Conservation (phyloP, 1,140 invertebrate species). For the Sinonovacula constricta region DNA sequence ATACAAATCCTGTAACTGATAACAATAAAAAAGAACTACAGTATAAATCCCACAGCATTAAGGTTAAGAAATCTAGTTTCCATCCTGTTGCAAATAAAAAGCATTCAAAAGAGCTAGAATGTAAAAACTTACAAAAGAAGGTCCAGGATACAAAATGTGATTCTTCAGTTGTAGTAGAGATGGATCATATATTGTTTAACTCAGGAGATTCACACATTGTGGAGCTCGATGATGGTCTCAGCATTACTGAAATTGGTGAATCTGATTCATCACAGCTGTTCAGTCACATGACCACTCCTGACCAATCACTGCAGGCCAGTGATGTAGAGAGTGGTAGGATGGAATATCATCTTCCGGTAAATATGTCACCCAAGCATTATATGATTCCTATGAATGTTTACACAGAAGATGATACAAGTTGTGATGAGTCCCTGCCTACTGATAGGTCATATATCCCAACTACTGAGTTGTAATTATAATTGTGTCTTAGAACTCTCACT, state of each 20-base stretch:
- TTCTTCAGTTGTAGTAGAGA: constrained; percentile 41
- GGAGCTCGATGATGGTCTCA: constrained; percentile 47
- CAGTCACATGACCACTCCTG: constrained; percentile 18
- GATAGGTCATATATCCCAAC: constrained; percentile 31
- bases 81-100: neutral
- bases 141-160: neutral
- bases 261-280: constrained; percentile 16
- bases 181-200: constrained; percentile 21
- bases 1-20: neutral
- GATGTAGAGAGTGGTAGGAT: constrained; percentile 35
- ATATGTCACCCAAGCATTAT: constrained; percentile 27
- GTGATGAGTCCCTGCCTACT: constrained; percentile 39
- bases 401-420: constrained; percentile 45
- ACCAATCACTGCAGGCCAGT: constrained; percentile 5
- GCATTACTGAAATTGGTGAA: constrained; percentile 49
- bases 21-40: neutral
- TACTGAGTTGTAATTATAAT: constrained; percentile 38
- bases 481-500: no score
- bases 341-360: constrained; percentile 21
- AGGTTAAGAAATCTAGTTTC: neutral
- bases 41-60: neutral
- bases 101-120: no score
- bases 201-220: constrained; percentile 36
- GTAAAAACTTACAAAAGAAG: neutral
- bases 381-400: constrained; percentile 50